Percentiles rank a stretch among this genome's conserved stretches.
phyloP scores from a whole-genome alignment of 2,888 invertebrate genomes.

The Lepidocyrtoides sp. region DNA sequence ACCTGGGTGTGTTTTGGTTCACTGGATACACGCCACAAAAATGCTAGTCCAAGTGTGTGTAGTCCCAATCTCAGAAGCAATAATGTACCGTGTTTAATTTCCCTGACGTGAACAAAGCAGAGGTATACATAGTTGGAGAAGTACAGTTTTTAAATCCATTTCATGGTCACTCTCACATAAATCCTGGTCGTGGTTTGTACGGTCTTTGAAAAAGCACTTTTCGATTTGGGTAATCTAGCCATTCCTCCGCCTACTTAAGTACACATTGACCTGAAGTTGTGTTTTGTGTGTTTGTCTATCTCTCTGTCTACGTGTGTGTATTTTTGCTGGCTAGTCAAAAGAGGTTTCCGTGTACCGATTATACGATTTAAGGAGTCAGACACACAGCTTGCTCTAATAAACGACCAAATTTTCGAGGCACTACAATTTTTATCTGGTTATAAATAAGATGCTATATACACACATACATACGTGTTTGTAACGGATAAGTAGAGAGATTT shows the following conservation, averaged over 20 bases:
- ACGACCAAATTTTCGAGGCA: slow-evolving; percentile 52
- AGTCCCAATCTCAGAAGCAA: not conserved
- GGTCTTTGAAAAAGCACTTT: slow-evolving; percentile 48
- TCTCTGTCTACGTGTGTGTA: not conserved
- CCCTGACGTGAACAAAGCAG: slow-evolving; percentile 6
- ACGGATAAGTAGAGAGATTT: not conserved
- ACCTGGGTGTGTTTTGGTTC: not conserved
- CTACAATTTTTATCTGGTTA: slow-evolving; percentile 41
- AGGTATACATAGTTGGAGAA: not conserved
- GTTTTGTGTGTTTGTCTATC: slow-evolving; percentile 26
- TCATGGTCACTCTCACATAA: slow-evolving; percentile 70
- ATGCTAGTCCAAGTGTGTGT: not conserved
- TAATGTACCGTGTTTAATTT: slow-evolving; percentile 20
- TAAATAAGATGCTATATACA: slow-evolving; percentile 19
- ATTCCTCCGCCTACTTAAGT: slow-evolving; percentile 56
- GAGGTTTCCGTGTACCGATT: slow-evolving; percentile 38
- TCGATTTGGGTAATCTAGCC: slow-evolving; percentile 39
- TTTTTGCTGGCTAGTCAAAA: slow-evolving; percentile 37
- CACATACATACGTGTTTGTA: not conserved
- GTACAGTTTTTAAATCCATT: slow-evolving; percentile 53
- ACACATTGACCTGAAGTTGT: slow-evolving; percentile 55
- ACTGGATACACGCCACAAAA: not conserved
- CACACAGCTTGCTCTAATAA: slow-evolving; percentile 64
- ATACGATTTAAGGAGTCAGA: slow-evolving; percentile 61
- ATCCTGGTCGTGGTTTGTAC: slow-evolving; percentile 18